These are phyloP conservation scores for Glyptemys insculpta DNA, from an alignment of 2,797 vertebrate genomes.

Conservation along the genomic window DNA sequence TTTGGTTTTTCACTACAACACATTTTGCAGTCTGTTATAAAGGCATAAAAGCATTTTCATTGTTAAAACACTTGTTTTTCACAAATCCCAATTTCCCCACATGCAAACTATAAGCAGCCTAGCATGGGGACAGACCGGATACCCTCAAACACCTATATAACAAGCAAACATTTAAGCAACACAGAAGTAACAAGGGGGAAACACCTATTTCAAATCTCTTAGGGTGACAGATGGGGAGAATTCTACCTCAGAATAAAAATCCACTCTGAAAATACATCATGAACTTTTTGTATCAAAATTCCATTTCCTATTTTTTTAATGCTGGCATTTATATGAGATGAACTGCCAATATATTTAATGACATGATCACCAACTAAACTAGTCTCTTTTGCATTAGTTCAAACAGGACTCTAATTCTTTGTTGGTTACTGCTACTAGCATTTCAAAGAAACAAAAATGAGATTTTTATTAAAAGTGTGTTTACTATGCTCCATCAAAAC, in stretches of 20 bases:
- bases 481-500: neutral
- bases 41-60: neutral
- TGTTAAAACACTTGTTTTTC: neutral
- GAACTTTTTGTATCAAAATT: neutral
- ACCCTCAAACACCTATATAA: neutral
- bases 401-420: neutral
- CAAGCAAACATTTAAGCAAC: neutral
- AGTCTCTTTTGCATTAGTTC: neutral
- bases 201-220: neutral
- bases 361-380: neutral
- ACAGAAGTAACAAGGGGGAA: neutral
- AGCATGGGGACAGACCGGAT: neutral
- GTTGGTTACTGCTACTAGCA: neutral
- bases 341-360: neutral
- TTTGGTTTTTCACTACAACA: conserved; percentile 15
- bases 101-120: neutral
- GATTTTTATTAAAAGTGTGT: neutral
- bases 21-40: neutral
- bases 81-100: neutral
- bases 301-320: neutral
- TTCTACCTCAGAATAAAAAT: neutral
- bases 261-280: neutral
- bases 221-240: neutral
- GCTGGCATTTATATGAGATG: neutral
- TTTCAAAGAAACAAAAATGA: neutral